phyloP scores from a whole-genome alignment of 2,113 vertebrate genomes.

The Daubentonia madagascariensis region DNA sequence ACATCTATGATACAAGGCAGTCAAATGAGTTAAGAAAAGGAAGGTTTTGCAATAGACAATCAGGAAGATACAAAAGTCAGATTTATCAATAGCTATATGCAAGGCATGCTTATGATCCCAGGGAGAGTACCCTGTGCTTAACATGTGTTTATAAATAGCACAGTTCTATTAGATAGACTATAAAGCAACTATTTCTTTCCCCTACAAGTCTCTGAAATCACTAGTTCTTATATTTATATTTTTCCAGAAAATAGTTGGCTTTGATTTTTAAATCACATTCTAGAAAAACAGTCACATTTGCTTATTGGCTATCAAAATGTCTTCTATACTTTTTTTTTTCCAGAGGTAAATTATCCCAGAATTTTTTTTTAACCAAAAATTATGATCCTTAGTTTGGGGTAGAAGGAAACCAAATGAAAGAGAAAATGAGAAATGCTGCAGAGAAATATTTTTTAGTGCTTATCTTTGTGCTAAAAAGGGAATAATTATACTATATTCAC shows the following conservation, averaged over 20 bases:
- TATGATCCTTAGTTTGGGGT: neutral
- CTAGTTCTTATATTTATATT: neutral
- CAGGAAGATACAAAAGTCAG: neutral
- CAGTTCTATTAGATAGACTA: conserved; percentile 10
- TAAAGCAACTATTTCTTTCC: conserved; percentile 19
- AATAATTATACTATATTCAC: neutral
- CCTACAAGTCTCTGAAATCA: neutral
- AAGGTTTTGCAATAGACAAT: neutral
- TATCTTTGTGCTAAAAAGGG: neutral
- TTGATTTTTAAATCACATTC: neutral
- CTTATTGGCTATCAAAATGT: neutral
- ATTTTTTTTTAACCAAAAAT: neutral
- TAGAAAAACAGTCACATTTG: neutral
- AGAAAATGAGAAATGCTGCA: neutral
- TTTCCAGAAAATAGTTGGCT: neutral
- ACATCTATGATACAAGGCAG: neutral
- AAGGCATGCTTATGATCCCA: neutral
- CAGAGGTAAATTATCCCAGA: neutral
- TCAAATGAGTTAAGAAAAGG: neutral
- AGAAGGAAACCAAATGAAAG: neutral
- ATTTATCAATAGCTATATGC: conserved; percentile 15
- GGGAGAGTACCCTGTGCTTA: conserved; percentile 26
- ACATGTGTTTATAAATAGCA: neutral
- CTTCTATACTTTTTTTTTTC: neutral
- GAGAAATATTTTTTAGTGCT: neutral